Base-by-base conservation (phyloP, 35 echinoderm and acorn worm species). In the Apostichopus californicus region DNA sequence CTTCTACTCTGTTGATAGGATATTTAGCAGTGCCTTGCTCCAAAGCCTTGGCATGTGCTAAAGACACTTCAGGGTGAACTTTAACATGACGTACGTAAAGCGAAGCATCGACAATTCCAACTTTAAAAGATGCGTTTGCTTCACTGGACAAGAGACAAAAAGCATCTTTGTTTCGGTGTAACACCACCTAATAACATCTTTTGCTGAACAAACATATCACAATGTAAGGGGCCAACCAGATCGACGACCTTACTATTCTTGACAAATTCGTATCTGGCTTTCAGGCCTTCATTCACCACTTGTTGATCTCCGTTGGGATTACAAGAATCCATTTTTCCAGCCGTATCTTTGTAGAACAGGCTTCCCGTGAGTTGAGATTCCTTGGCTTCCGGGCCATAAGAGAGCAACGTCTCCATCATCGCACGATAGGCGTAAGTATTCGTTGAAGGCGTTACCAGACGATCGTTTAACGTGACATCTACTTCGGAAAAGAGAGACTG, bases 341-440 rank as follows among this genome's bases (percentile, higher is more conserved):
- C 92, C 4, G 87, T 92, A 87, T 93, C 92, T 90, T 96, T 96
- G 82, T 96, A 93, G 46, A 91, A 96, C 70, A 96, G 54, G 24
- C 79, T 53, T 56, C 80, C 80, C 4, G 28, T 15, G 52, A 83
- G 80, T 5, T 83, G 80, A 4, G 82, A 87, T 87, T 93, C 82
- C 55, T 73, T 85, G 5, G 92, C 65, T 6, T 93, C 81, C 0
- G 81, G 81, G 5, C 83, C 83, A 57, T 93, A 93, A 20, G 64
- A 87, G 26, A 93, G 86, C 64, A 93, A 57, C 9, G 92, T 93
- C 85, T 93, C 92, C 25, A 77, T 10, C 24, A 71, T 55, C 1
- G 92, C 81, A 15, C 82, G 60, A 73, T 93, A 87, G 2, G 80
- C 6, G 72, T 93, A 87, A 18, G 92, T 93, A 83, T 84, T 93